A percentile compares a stretch with the other conserved stretches of the same genome.
Evolutionary conservation across 2,888 invertebrate genomes (phyloP).

Genomic region (Ormyrus rosae): DNA sequence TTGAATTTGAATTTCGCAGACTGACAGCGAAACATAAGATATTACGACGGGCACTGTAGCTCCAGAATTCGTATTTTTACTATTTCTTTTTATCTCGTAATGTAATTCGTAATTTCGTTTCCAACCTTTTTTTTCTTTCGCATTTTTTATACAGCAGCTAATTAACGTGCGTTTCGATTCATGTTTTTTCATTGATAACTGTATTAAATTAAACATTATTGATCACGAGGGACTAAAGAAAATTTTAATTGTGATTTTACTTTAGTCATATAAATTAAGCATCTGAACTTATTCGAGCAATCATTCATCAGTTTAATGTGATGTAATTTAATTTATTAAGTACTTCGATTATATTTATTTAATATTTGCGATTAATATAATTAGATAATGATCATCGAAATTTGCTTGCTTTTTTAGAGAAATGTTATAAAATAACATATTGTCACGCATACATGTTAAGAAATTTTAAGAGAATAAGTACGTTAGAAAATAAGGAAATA

Average conservation of each 20-base stretch:
- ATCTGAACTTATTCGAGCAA: background rate
- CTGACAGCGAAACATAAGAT: background rate
- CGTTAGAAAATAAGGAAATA: too few relatives aligned
- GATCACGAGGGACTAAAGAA: background rate
- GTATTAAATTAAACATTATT: background rate
- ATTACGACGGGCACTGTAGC: background rate
- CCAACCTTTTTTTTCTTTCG: background rate
- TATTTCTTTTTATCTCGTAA: too few relatives aligned
- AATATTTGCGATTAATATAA: background rate
- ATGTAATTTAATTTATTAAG: background rate
- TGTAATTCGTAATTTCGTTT: background rate
- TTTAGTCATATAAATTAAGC: too few relatives aligned
- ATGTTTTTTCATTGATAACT: background rate
- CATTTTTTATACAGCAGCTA: background rate
- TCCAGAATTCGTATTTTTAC: too few relatives aligned
- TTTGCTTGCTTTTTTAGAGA: too few relatives aligned
- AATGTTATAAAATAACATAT: too few relatives aligned
- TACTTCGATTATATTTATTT: background rate
- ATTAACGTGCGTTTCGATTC: slow-evolving; percentile 6
- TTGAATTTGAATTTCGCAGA: slow-evolving; percentile 32
- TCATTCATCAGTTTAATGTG: background rate
- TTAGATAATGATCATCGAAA: too few relatives aligned
- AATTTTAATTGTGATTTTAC: too few relatives aligned
- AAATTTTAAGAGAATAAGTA: too few relatives aligned
- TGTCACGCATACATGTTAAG: too few relatives aligned